Evolutionary conservation across 2,888 invertebrate genomes (phyloP).

Genomic region (Platynereis dumerilii): DNA sequence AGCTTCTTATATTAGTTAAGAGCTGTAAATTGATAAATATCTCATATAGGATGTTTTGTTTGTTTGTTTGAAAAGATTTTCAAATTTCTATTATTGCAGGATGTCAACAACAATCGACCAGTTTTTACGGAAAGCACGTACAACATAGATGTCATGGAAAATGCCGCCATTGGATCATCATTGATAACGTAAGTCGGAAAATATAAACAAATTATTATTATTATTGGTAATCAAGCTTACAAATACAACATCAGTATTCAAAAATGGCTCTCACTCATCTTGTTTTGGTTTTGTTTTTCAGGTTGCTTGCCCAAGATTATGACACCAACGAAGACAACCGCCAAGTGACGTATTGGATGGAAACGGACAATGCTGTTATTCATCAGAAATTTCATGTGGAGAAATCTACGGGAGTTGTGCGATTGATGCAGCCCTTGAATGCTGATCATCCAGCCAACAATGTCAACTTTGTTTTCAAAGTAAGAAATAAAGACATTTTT

Average conservation of each 20-base stretch:
- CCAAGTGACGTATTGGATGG: conserved; percentile 14
- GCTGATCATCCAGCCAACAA: conserved; percentile 17
- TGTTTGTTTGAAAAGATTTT: not conserved
- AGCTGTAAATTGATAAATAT: too few relatives aligned
- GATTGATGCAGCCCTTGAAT: conserved; percentile 19
- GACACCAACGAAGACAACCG: conserved; percentile 16
- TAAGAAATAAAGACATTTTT: too few relatives aligned
- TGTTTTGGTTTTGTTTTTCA: conserved; percentile 9
- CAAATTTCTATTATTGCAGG: conserved; percentile 20
- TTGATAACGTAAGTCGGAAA: conserved; percentile 27
- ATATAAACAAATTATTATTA: not conserved
- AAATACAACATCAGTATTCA: not conserved
- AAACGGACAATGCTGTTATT: not conserved
- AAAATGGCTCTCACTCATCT: not conserved
- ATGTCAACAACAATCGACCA: conserved; percentile 29
- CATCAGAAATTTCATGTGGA: conserved; percentile 24
- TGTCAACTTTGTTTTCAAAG: conserved; percentile 14
- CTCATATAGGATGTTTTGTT: not conserved
- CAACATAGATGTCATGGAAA: conserved; percentile 16
- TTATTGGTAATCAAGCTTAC: too few relatives aligned
- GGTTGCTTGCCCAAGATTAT: conserved; percentile 16
- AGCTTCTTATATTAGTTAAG: too few relatives aligned
- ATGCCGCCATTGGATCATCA: conserved; percentile 15
- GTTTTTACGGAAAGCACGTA: conserved; percentile 23
- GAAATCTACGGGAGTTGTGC: conserved; percentile 21